Conservation (phyloP, 2,113 vertebrate species). For the Rissa tridactyla region DNA sequence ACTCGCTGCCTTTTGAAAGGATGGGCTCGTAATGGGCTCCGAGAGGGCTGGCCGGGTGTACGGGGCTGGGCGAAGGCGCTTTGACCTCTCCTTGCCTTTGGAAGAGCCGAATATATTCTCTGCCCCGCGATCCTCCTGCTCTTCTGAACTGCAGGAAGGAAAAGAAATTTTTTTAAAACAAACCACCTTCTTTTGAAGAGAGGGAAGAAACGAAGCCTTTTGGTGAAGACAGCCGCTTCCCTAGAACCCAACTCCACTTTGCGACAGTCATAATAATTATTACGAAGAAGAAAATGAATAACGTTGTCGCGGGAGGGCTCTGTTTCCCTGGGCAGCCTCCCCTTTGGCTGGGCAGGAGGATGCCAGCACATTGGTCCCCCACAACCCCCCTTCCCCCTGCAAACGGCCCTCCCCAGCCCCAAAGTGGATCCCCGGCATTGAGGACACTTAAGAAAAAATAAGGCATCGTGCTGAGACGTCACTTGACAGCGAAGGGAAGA, state of each 20-base stretch:
- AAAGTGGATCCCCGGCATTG: neutral
- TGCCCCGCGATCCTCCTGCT: neutral
- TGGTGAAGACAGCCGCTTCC: fast-evolving
- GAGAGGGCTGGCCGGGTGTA: neutral
- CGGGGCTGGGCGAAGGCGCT: fast-evolving
- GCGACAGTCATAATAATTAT: neutral
- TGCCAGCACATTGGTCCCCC: neutral
- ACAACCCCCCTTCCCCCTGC: neutral
- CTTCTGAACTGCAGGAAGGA: neutral
- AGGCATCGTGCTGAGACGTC: neutral
- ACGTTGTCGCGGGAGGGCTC: neutral
- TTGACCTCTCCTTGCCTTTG: neutral
- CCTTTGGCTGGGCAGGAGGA: neutral
- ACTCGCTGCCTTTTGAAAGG: neutral
- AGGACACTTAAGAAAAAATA: neutral
- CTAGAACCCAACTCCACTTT: neutral
- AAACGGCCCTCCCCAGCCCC: neutral
- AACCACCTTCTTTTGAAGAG: neutral
- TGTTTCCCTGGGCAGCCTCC: neutral
- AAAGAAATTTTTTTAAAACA: neutral
- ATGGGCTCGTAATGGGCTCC: fast-evolving
- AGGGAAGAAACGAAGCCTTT: neutral
- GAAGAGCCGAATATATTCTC: neutral
- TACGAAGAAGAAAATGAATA: neutral
- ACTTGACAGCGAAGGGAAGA: neutral